A percentile compares a stretch with the other conserved stretches of the same genome.
Evolutionary conservation across 2,113 vertebrate species (phyloP).

Genomic region (Hydrochoerus hydrochaeris): DNA sequence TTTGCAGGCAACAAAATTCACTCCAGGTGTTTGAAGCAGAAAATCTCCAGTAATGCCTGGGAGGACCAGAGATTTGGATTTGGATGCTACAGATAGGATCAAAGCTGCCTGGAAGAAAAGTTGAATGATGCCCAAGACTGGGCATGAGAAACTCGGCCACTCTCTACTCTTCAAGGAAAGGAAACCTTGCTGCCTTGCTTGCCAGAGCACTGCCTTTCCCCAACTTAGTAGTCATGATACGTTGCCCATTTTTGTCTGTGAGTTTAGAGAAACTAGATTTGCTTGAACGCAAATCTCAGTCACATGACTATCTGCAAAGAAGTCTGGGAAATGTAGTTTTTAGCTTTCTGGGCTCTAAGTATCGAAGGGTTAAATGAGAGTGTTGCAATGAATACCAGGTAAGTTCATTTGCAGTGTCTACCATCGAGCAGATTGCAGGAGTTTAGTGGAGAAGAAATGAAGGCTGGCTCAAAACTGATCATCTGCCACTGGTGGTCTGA

Average conservation of each 20-base stretch:
- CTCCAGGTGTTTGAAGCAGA: background rate
- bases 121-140: background rate
- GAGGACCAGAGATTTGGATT: background rate
- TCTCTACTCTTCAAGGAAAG: background rate
- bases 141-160: background rate
- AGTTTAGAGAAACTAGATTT: background rate
- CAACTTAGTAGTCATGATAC: background rate
- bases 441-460: background rate
- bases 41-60: background rate
- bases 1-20: background rate
- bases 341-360: background rate
- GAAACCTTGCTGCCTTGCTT: background rate
- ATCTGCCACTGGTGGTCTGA: background rate
- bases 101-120: background rate
- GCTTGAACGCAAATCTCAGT: background rate
- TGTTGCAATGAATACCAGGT: background rate
- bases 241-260: background rate
- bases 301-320: background rate
- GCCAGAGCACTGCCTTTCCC: background rate
- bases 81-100: background rate
- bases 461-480: background rate
- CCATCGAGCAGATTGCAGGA: background rate
- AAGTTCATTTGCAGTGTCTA: background rate
- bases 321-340: conserved; percentile 39
- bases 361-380: background rate